Evolutionary conservation across 2,113 vertebrate species (phyloP).

Genomic region (Glaucomys volans): DNA sequence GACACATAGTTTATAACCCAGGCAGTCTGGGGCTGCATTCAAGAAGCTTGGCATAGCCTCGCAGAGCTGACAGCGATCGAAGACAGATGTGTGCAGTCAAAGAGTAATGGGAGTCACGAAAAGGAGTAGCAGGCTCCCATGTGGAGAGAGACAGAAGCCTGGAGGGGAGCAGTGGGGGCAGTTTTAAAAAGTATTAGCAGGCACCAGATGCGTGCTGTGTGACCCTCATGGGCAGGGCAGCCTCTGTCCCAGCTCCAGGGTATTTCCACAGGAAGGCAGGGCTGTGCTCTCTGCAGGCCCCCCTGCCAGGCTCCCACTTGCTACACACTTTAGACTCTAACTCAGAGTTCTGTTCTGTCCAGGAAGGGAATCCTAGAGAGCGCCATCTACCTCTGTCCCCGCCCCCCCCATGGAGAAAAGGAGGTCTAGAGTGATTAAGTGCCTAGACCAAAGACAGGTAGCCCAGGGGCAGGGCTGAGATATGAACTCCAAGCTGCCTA

Average conservation of each 20-base stretch:
- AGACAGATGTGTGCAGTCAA: conserved; percentile 70
- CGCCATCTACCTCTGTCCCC: background rate
- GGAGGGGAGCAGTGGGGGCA: background rate
- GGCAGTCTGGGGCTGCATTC: background rate
- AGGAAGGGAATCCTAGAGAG: background rate
- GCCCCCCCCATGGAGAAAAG: background rate
- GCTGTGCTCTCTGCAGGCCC: background rate
- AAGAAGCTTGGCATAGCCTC: conserved; percentile 41
- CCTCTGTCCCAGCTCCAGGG: background rate
- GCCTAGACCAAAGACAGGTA: background rate
- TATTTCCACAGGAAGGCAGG: conserved; percentile 39
- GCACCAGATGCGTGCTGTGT: conserved; percentile 24
- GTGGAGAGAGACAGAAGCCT: conserved; percentile 33
- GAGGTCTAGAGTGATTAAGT: background rate
- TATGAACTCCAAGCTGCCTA: background rate
- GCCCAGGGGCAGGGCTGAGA: fast-evolving
- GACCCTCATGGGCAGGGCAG: background rate
- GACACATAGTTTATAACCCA: background rate
- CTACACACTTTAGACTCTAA: background rate
- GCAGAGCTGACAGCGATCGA: background rate
- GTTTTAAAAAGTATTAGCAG: background rate
- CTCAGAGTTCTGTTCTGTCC: background rate
- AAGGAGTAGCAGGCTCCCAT: conserved; percentile 67
- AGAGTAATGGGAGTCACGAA: conserved; percentile 53
- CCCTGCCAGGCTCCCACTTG: background rate